Conservation (phyloP, 2,888 invertebrate genomes). For the Xanthia togata region DNA sequence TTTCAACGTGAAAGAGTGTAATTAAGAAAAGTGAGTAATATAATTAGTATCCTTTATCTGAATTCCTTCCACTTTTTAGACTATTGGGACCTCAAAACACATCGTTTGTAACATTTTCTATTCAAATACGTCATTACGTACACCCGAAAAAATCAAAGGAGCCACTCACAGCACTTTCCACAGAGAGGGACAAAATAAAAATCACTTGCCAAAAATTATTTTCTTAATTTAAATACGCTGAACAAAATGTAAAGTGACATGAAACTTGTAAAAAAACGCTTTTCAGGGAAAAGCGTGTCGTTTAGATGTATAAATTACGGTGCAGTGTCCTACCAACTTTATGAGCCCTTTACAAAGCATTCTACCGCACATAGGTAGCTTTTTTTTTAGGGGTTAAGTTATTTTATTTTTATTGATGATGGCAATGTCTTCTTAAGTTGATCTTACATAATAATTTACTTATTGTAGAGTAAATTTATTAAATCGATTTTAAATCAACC, state of each 20-base stretch:
- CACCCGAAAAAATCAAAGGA: not conserved
- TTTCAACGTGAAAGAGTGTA: not conserved
- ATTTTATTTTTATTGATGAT: not conserved
- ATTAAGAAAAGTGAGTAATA: not conserved
- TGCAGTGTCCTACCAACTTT: slow-evolving; percentile 4
- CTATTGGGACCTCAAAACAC: not conserved
- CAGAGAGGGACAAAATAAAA: slow-evolving; percentile 33
- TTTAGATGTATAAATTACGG: slow-evolving; percentile 46
- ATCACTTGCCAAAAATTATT: slow-evolving; percentile 37
- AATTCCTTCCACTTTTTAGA: not conserved
- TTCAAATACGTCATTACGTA: slow-evolving; percentile 1
- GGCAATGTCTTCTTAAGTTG: not conserved
- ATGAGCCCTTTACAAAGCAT: slow-evolving; percentile 12
- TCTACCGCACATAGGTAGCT: not conserved
- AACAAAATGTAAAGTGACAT: slow-evolving; percentile 45
- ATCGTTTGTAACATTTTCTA: slow-evolving; percentile 3
- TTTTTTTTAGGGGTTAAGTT: not conserved
- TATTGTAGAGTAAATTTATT: not conserved
- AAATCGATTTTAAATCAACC: not conserved
- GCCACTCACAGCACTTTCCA: not conserved
- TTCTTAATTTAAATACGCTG: slow-evolving; percentile 43
- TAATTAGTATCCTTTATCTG: not conserved
- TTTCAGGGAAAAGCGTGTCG: slow-evolving; percentile 44
- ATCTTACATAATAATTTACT: no score
- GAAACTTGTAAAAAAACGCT: slow-evolving; percentile 40